These are phyloP conservation scores for Huso huso DNA, from an alignment of 2,797 vertebrate genomes.

Conservation along the genomic window DNA sequence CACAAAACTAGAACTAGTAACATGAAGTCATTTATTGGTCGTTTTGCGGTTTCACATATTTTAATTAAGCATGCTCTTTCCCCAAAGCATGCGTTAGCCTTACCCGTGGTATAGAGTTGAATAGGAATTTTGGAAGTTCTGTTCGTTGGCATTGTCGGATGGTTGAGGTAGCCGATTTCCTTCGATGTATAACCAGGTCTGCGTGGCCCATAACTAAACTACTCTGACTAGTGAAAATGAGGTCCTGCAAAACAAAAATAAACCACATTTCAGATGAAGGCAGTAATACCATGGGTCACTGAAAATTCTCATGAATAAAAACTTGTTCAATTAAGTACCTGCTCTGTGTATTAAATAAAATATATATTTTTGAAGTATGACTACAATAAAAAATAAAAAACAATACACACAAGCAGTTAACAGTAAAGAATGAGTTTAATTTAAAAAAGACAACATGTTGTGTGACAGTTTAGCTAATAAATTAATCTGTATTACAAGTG, in stretches of 20 bases:
- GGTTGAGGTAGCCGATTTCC: constrained; percentile 59
- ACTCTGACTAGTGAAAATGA: constrained; percentile 81
- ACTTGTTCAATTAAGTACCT: too few species aligned
- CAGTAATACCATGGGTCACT: too few species aligned
- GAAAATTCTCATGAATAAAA: too few species aligned
- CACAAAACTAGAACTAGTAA: not conserved
- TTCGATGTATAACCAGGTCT: constrained; percentile 67
- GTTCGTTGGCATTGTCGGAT: constrained; percentile 70
- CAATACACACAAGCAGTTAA: too few species aligned
- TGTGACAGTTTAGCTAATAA: too few species aligned
- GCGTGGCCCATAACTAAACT: constrained; percentile 67
- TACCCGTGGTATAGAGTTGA: constrained; percentile 80
- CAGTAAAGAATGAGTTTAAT: too few species aligned
- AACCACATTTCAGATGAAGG: not conserved
- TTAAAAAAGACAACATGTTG: too few species aligned
- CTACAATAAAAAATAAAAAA: too few species aligned
- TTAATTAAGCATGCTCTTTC: too few species aligned
- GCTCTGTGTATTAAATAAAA: too few species aligned
- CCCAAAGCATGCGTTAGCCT: constrained; percentile 27
- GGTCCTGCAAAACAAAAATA: constrained; percentile 45
- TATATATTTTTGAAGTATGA: too few species aligned
- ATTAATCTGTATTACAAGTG: too few species aligned
- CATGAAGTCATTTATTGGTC: not conserved
- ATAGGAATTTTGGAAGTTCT: constrained; percentile 81
- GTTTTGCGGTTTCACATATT: not conserved